Base-by-base conservation (phyloP, 1,140 invertebrate genomes). In the Sycophaga agraensis region DNA sequence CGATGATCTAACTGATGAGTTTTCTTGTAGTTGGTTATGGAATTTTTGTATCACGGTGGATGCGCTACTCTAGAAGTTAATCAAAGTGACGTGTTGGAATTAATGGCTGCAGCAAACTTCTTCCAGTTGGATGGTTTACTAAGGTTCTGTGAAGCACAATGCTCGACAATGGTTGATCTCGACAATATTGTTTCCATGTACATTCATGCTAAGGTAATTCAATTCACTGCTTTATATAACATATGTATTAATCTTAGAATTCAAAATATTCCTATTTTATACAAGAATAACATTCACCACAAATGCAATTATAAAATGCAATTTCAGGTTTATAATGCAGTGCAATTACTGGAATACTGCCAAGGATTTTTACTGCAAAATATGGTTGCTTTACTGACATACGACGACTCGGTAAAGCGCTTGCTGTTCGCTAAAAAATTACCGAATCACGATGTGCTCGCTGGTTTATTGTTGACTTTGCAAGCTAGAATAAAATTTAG, bases 171-270 rank as follows among this genome's bases (percentile, higher is more conserved):
- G 78, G 87, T 95, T 5, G 89, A 92, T 70, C 83, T 93, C 50
- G 92, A 95, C 69, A 94, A 94, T 74, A 89, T 95, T 59, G 92
- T 94, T 31, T 92, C 92, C 28, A 92, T 95, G 83, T 95, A 95
- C 70, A 94, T 95, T 71, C 93, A 95, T 73, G 93, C 93, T 34
- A 95, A 94, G 87, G 91, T 93, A 82, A 53, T 14, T 34, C 24
- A 43, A 3, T 35, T 58, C 28, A 31, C 28, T 6, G 28, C 28
- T 6, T 31, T 4, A 31, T 31, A 6, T 6, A 31, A 31, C 28
- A 31, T 6, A 31, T 31, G 11, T 31, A 31, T 31, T 31, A n/a
- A n/a, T n/a, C n/a, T n/a, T n/a, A n/a, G n/a, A n/a, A n/a, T n/a
- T n/a, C n/a, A n/a, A n/a, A n/a, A n/a, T n/a, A n/a, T n/a, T n/a